Base-by-base conservation (phyloP, 2,797 vertebrate species). In the Kryptopterus vitreolus region DNA sequence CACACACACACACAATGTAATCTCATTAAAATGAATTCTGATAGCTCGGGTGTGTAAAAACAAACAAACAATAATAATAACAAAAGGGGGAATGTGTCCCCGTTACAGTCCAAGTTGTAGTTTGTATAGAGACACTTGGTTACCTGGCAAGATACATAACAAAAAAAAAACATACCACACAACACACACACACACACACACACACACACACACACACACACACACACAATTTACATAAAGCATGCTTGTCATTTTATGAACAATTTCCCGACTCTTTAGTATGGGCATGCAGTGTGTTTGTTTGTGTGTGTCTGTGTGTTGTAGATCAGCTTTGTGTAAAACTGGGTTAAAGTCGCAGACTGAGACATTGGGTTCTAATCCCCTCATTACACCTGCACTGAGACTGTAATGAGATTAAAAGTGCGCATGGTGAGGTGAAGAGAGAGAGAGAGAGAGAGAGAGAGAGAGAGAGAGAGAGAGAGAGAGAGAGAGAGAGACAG, bases 331-430 rank as follows among this genome's bases (percentile, higher is more conserved):
- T 55, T n/a, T 69, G 26, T 16, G 4, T n/a, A 50, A 48, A 22
- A 62, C 1, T 79, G 75, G 62, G 69, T 74, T 74, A 77, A 61
- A 71, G 61, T 78, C 61, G n/a, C 5, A 31, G 48, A 18, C 38
- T 3, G 10, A 50, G 69, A 72, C 69, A 24, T 72, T 50, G 31
- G 15, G 70, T 38, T 74, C 66, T 81, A 83, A 86, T 81, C 78
- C 62, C 62, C 6, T 33, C 24, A 62, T 78, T 73, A 58, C 61
- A 50, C 59, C 26, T 62, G 79, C 65, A 73, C 24, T 4, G 22
- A 82, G 77, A 50, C 38, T 72, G 3, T 16, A 82, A 83, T 31
- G 26, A 74, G 83, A 82, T 81, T 79, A 77, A 46, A 12, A 58
- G 52, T 43, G 63, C 50, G 59, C 63, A 50, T 13, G 9, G 77